Conservation (phyloP, 2,888 invertebrate genomes). For the Neoascia interrupta region DNA sequence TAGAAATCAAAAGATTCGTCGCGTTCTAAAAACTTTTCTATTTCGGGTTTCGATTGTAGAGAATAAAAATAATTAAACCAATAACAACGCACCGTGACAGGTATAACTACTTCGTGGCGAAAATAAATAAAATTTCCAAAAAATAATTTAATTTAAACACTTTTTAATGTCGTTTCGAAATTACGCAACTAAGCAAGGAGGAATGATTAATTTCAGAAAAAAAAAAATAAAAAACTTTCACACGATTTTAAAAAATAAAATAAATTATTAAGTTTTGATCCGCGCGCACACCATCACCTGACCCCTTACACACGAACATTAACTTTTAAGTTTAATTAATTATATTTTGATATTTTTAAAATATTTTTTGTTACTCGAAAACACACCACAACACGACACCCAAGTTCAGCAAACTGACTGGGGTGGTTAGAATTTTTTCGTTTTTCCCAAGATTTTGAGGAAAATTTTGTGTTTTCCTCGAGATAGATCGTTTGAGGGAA, state of each 20-base stretch:
- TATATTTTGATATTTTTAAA: conserved; percentile 10
- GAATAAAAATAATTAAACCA: not conserved
- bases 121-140: too few relatives aligned
- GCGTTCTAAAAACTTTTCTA: conserved; percentile 38
- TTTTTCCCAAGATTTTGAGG: conserved; percentile 13
- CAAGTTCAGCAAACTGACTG: conserved; percentile 63
- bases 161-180: conserved; percentile 37
- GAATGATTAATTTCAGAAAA: conserved; percentile 45
- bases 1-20: conserved; percentile 62
- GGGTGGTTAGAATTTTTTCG: conserved; percentile 48
- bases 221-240: conserved; percentile 1
- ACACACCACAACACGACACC: conserved; percentile 61
- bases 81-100: conserved; percentile 1
- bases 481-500: conserved; percentile 25
- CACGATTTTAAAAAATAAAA: conserved; percentile 23
- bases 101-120: conserved; percentile 18
- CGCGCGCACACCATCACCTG: conserved; percentile 18
- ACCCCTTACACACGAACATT: conserved; percentile 5
- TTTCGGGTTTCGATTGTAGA: conserved; percentile 18
- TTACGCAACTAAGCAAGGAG: conserved; percentile 56
- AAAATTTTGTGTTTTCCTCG: conserved; percentile 17
- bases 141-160: not conserved
- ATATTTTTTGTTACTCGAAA: conserved; percentile 19
- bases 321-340: not conserved
- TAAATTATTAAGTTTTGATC: conserved; percentile 4